Conservation (phyloP, 2,888 invertebrate genomes). For the Morpho deidamia region DNA sequence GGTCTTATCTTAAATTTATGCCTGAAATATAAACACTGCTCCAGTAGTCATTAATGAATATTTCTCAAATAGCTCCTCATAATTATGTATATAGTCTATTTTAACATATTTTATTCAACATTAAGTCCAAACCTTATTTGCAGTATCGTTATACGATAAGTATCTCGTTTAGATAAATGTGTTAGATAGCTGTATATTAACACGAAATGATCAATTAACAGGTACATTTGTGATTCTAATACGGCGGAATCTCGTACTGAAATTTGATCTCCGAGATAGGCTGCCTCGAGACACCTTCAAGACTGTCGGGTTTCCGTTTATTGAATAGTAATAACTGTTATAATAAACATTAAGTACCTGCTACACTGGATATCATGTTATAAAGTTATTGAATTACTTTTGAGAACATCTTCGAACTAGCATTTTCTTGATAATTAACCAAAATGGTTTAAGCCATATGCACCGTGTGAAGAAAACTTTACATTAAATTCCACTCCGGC, state of each 20-base stretch:
- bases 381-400: constrained; percentile 1
- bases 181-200: constrained; percentile 42
- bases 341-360: constrained; percentile 1
- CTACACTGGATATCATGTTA: not conserved
- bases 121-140: not conserved
- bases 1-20: too few species aligned
- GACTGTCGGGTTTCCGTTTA: not conserved
- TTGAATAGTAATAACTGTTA: constrained; percentile 6
- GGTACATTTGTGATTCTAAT: constrained; percentile 13
- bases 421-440: too few species aligned
- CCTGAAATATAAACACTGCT: too few species aligned
- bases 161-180: constrained; percentile 40
- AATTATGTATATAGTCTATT: not conserved
- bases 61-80: not conserved
- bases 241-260: constrained; percentile 5
- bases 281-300: constrained; percentile 1
- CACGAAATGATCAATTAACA: constrained; percentile 57
- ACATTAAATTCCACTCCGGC: too few species aligned
- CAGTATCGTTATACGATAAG: not conserved
- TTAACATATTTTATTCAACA: not conserved
- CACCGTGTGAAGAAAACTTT: too few species aligned
- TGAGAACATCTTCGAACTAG: not conserved
- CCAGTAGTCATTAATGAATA: not conserved
- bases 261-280: constrained; percentile 8
- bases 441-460: too few species aligned